Percentiles rank a stretch among this genome's conserved stretches.
Evolutionary conservation across 2,888 invertebrate genomes (phyloP).

Genomic region (Sarcophaga variegata): DNA sequence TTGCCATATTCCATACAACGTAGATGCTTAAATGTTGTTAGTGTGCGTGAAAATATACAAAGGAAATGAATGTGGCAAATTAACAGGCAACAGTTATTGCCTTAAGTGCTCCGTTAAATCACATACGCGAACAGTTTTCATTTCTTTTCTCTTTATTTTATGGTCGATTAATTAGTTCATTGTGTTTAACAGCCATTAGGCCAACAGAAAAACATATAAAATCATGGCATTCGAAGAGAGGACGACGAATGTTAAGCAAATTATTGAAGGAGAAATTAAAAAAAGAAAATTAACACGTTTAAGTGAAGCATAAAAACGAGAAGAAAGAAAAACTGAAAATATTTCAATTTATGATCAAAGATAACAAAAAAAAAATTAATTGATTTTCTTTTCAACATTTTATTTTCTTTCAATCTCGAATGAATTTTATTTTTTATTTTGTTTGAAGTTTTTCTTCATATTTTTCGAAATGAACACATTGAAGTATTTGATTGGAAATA

Average conservation of each 20-base stretch:
- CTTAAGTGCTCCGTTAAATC: slow-evolving; percentile 25
- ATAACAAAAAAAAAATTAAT: background rate
- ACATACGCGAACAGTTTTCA: slow-evolving; percentile 21
- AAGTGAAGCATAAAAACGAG: background rate
- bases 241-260: no score
- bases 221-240: background rate
- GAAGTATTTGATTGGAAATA: background rate
- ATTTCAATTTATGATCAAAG: background rate
- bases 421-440: background rate
- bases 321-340: background rate
- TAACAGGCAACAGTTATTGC: slow-evolving; percentile 42
- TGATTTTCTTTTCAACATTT: background rate
- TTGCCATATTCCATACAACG: background rate
- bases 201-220: background rate
- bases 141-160: background rate
- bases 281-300: no score
- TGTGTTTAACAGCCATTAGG: slow-evolving; percentile 8
- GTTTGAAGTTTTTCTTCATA: no score
- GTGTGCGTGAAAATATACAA: background rate
- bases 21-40: background rate
- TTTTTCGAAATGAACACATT: background rate
- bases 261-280: no score
- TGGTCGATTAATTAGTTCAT: background rate
- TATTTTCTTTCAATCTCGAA: background rate
- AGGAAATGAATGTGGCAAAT: slow-evolving; percentile 51